Evolutionary conservation across 2,113 vertebrate species (phyloP).

Genomic region (Chlamydotis undulata): DNA sequence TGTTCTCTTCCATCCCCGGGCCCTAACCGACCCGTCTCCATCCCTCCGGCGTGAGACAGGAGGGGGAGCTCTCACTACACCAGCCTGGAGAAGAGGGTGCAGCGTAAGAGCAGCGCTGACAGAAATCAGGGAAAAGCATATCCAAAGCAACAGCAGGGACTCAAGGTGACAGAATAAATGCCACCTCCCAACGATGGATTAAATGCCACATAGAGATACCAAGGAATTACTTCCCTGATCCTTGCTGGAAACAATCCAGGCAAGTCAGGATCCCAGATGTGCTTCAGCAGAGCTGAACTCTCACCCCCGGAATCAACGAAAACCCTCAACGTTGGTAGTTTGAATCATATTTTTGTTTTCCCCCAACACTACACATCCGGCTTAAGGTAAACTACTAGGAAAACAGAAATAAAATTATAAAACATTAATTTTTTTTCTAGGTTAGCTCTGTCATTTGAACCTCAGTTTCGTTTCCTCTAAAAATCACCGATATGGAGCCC

Average conservation of each 20-base stretch:
- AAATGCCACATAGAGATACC: accelerated
- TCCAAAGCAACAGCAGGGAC: neutral
- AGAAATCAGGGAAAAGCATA: neutral
- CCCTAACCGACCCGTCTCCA: neutral
- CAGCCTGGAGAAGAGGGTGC: neutral
- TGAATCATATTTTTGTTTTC: accelerated
- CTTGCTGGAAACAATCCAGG: neutral
- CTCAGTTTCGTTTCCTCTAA: neutral
- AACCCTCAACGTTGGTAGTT: accelerated
- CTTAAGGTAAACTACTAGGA: neutral
- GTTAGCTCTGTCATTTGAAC: neutral
- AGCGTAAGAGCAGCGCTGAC: accelerated
- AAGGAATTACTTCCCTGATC: neutral
- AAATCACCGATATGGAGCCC: neutral
- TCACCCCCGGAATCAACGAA: neutral
- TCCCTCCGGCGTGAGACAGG: neutral
- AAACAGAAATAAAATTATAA: neutral
- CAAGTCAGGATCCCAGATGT: neutral
- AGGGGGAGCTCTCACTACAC: neutral
- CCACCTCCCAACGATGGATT: neutral
- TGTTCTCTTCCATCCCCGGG: neutral
- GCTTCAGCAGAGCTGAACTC: neutral
- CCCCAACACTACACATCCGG: neutral
- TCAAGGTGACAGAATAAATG: neutral
- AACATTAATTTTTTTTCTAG: no score